Evolutionary conservation across 1,140 invertebrate species (phyloP).

Genomic region (Anthonomus grandis): DNA sequence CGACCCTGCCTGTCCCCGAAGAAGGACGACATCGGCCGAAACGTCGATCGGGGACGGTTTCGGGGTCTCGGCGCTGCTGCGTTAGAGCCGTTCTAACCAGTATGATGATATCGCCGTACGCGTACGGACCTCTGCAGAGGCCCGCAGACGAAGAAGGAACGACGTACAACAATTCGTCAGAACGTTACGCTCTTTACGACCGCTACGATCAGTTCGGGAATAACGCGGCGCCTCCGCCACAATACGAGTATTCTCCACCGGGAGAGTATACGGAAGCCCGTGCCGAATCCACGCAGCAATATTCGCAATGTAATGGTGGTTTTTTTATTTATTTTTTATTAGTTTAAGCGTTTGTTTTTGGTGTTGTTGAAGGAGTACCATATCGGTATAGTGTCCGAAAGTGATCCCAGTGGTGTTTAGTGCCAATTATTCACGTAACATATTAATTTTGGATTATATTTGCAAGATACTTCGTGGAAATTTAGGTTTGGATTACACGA

Average conservation of each 20-base stretch:
- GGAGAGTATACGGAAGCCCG: conserved; percentile 23
- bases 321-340: conserved; percentile 11
- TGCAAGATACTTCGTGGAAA: too few relatives aligned
- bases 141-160: conserved; percentile 19
- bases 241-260: conserved; percentile 21
- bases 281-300: conserved; percentile 3
- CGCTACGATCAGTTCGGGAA: conserved; percentile 15
- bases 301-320: conserved; percentile 20
- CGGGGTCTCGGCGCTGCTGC: background rate
- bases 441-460: too few relatives aligned
- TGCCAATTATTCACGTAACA: too few relatives aligned
- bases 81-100: conserved; percentile 14
- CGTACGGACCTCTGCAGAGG: conserved; percentile 34
- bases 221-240: conserved; percentile 5
- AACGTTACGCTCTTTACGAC: conserved; percentile 27
- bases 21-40: conserved; percentile 1
- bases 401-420: too few relatives aligned
- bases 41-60: conserved; percentile 9
- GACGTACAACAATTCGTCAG: conserved; percentile 3
- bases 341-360: background rate
- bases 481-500: too few relatives aligned
- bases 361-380: background rate
- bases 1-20: background rate
- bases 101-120: conserved; percentile 37
- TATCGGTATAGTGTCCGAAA: too few relatives aligned